Base-by-base conservation (phyloP, 2,888 invertebrate genomes). In the Athalia cordata region DNA sequence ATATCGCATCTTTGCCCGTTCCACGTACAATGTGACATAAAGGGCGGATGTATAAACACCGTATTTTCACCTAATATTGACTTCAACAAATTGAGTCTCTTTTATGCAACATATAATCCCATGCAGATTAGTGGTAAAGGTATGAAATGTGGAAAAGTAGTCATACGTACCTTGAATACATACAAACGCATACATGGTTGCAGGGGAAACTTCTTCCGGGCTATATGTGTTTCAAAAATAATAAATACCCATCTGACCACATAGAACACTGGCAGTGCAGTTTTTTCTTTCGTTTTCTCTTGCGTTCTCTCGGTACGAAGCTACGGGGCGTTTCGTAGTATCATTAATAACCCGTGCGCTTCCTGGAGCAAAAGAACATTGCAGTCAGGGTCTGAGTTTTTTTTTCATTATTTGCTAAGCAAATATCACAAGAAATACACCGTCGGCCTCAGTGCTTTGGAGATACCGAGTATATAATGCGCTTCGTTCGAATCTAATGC, bases 341-440 rank as follows among this genome's bases (percentile, higher is more conserved):
- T 59, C 72, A 59, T 72, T 47, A 72, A 59, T 72, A 72, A 57
- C 59, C 8, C 57, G 13, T 47, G 52, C 29, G 13, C 59, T 8
- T 59, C 70, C 68, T 68, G 68, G 29, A 68, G 43, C 68, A 29
- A 55, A 68, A n/a, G 47, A 52, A 13, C 47, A 72, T 45, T 4
- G 13, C 70, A 65, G 13, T 72, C 7, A n/a, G 29, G 47, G 6
- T 72, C 13, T 11, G 59, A 57, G 59, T 59, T 72, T 57, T 55
- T 47, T 59, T 47, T n/a, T n/a, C n/a, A 29, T 29, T 29, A 29
- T 29, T 29, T 13, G 72, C 13, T 59, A 52, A 13, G 72, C 9
- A 72, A 59, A 72, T 47, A 13, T 47, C 29, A 59, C 47, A 13
- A 72, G n/a, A 59, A 57, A 59, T 47, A 47, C 8, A 13, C 9